phyloP scores from a whole-genome alignment of 2,888 invertebrate genomes.

The Habroteleia sp. region DNA sequence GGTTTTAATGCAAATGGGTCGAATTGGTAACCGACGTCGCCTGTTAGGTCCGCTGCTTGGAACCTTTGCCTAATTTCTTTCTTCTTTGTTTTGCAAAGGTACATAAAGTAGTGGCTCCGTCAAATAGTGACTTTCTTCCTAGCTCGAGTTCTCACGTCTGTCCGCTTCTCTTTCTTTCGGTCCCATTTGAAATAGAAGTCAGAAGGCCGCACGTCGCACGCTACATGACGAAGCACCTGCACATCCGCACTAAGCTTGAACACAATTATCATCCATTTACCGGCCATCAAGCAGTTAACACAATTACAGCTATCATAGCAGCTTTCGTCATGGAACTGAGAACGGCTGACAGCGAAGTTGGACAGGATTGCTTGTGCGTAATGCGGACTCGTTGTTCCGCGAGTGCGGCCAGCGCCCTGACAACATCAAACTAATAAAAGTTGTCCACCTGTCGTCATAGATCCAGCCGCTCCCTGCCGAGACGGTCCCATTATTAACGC shows the following conservation, averaged over 20 bases:
- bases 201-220: slow-evolving; percentile 3
- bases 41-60: too few species aligned
- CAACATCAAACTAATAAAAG: slow-evolving; percentile 76
- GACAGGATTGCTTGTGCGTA: slow-evolving; percentile 44
- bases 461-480: slow-evolving; percentile 75
- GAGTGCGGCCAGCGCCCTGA: slow-evolving; percentile 46
- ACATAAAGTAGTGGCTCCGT: too few species aligned
- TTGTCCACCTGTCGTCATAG: slow-evolving; percentile 77
- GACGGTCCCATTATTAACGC: slow-evolving; percentile 73
- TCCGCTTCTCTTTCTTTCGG: slow-evolving; percentile 17
- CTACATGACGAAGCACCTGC: slow-evolving; percentile 68
- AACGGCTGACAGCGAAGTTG: slow-evolving; percentile 63
- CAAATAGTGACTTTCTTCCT: slow-evolving; percentile 11
- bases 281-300: slow-evolving; percentile 78
- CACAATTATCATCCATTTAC: slow-evolving; percentile 78
- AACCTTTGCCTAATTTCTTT: too few species aligned
- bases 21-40: too few species aligned
- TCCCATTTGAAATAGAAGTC: slow-evolving; percentile 23
- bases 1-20: too few species aligned
- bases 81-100: too few species aligned
- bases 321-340: slow-evolving; percentile 72
- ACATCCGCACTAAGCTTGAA: slow-evolving; percentile 59
- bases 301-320: slow-evolving; percentile 78
- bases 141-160: slow-evolving; percentile 46
- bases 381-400: slow-evolving; percentile 27